phyloP scores from a whole-genome alignment of 2,113 vertebrate genomes.

The Bos indicus region DNA sequence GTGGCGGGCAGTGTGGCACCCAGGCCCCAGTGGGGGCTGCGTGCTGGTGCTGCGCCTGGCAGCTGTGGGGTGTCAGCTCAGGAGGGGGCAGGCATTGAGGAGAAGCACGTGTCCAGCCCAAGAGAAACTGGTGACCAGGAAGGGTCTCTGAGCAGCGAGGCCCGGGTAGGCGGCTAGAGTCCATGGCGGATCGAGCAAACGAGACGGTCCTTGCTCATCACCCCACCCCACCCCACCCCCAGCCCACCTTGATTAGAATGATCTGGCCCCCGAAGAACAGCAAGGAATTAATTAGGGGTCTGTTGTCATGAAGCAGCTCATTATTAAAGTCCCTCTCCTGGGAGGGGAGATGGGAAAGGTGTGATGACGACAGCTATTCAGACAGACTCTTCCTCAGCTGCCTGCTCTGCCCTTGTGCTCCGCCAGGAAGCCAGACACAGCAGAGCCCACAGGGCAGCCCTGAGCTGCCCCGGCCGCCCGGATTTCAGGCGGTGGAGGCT shows the following conservation, averaged over 20 bases:
- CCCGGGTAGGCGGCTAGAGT: too few species aligned
- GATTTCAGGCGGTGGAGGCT: conserved; percentile 18
- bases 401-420: conserved; percentile 71
- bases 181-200: not conserved
- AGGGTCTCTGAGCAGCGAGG: not conserved
- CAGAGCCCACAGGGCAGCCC: not conserved
- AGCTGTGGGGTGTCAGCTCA: not conserved
- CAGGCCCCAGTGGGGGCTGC: not conserved
- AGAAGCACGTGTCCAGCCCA: conserved; percentile 39
- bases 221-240: conserved; percentile 14
- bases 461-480: not conserved
- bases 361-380: conserved; percentile 75
- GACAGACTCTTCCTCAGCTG: conserved; percentile 69
- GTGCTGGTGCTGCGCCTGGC: not conserved
- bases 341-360: conserved; percentile 73
- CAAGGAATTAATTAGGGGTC: conserved; percentile 83
- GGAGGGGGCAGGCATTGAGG: not conserved
- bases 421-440: not conserved
- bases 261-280: conserved; percentile 75
- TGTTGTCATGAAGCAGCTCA: conserved; percentile 80
- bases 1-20: too few species aligned
- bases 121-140: not conserved
- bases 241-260: conserved; percentile 68
- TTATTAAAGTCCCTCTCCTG: conserved; percentile 78
- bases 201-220: not conserved